Evolutionary conservation across 2,797 vertebrate genomes (phyloP), one percentile per base, ranked within the genome.

Genomic region (Capromys pilorides): DNA sequence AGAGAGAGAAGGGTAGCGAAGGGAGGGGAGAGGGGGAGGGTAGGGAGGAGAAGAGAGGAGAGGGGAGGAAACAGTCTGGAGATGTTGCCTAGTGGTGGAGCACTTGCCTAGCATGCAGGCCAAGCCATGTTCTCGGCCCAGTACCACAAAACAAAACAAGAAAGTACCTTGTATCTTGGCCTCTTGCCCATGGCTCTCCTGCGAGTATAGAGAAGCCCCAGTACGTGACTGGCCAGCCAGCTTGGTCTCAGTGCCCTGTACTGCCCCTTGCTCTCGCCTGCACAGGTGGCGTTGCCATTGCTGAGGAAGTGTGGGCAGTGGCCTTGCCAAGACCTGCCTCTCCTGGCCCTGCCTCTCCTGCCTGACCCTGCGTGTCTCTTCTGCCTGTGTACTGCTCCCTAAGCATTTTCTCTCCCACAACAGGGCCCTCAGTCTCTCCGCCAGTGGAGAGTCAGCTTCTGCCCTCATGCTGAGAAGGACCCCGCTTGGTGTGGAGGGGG

Each of bases 21-120:
- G 22, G n/a, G 7, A 21, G 2, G 18, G n/a, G 1, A 11, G 2
- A 6, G 18, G 21, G 6, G 18, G 21, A 73, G 36, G n/a, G 2
- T 11, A 73, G 45, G 36, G 4, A 21, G 4, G 31, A 21, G 62
- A 12, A 13, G 28, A 28, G 31, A 31, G 28, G 28, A 28, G 45
- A 64, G 62, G 62, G 62, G 10, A 64, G 62, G 28, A 28, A 11
- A 26, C 64, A 66, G 64, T 5, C 31, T 67, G 73, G 19, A 31
- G 62, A 45, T 45, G 45, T 33, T 41, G 13, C n/a, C 31, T 49
- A 41, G 19, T 28, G 33, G 33, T 11, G 13, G 31, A 5, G 49
- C 26, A 31, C 26, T 66, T 66, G 69, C 71, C n/a, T 66, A n/a
- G 19, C 71, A 66, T 19, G n/a, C 41, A 45, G 18, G 22, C 18